A percentile compares a stretch with the other conserved stretches of the same genome.
phyloP scores from a whole-genome alignment of 2,797 vertebrate species.

The Adelosebastes latens region DNA sequence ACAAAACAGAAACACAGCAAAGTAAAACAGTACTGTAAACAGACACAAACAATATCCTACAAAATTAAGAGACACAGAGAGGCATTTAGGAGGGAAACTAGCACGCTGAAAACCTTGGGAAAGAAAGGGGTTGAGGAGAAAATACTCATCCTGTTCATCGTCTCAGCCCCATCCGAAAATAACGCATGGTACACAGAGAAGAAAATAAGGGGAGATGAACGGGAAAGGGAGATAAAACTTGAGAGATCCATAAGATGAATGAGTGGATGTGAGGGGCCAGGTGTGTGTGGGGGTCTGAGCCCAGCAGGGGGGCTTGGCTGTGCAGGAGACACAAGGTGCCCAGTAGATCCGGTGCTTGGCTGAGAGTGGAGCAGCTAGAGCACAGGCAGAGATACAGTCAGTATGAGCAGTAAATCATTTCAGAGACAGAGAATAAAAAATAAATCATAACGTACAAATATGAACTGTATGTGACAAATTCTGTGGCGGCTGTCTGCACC shows the following conservation, averaged over 20 bases:
- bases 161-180: conserved; percentile 31
- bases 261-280: conserved; percentile 60
- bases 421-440: conserved; percentile 54
- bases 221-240: conserved; percentile 39
- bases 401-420: conserved; percentile 63
- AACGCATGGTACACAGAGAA: conserved; percentile 20
- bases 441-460: conserved; percentile 15
- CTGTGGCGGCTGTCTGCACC: conserved; percentile 69
- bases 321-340: conserved; percentile 72
- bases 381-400: conserved; percentile 82
- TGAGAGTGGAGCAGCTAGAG: conserved; percentile 79
- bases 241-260: conserved; percentile 53
- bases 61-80: conserved; percentile 26
- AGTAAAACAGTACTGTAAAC: conserved; percentile 10
- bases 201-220: conserved; percentile 37
- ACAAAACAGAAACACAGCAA: conserved; percentile 32
- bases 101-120: conserved; percentile 35
- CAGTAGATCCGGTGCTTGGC: conserved; percentile 76
- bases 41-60: conserved; percentile 12
- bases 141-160: conserved; percentile 75
- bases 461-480: conserved; percentile 21
- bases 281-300: conserved; percentile 77
- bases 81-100: conserved; percentile 11
- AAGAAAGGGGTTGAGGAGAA: conserved; percentile 33
- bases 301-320: conserved; percentile 75